These are phyloP conservation scores for Chaenocephalus aceratus DNA, from an alignment of 2,113 vertebrate genomes.

Conservation along the genomic window DNA sequence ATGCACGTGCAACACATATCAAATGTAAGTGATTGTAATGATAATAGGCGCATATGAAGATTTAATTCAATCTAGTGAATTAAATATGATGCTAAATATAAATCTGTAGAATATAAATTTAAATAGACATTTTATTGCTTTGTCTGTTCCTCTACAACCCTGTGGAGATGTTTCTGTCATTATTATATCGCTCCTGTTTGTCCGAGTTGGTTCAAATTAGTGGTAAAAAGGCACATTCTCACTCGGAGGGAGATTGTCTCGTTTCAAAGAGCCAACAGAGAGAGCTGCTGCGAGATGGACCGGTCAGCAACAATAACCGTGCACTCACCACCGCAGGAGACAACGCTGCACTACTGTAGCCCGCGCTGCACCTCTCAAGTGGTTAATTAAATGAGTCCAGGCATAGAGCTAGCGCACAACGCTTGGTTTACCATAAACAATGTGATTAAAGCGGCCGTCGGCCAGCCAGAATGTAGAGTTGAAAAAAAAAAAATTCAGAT, in stretches of 20 bases:
- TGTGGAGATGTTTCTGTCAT: conserved; percentile 54
- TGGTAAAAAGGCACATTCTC: conserved; percentile 26
- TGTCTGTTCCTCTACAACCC: conserved; percentile 51
- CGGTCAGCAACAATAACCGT: conserved; percentile 66
- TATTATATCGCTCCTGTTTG: conserved; percentile 54
- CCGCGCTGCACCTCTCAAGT: conserved; percentile 91
- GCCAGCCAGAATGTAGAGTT: conserved; percentile 59
- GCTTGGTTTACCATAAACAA: conserved; percentile 84
- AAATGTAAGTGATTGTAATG: background rate
- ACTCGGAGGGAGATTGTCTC: conserved; percentile 43
- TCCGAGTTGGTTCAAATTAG: conserved; percentile 49
- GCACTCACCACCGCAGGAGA: conserved; percentile 63
- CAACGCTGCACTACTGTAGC: conserved; percentile 32
- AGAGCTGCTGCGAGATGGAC: conserved; percentile 53
- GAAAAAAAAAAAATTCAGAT: conserved; percentile 51
- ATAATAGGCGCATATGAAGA: background rate
- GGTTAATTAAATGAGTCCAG: conserved; percentile 96
- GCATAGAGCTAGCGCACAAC: conserved; percentile 90
- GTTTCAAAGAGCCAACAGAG: conserved; percentile 48
- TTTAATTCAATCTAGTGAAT: background rate
- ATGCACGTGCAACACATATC: background rate
- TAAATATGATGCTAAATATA: background rate
- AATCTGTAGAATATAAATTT: conserved; percentile 2
- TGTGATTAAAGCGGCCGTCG: conserved; percentile 72
- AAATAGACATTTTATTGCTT: conserved; percentile 11